Evolutionary conservation across 92 coral and sea anemone genomes (phyloP).

Genomic region (Palythoa caribaeorum): DNA sequence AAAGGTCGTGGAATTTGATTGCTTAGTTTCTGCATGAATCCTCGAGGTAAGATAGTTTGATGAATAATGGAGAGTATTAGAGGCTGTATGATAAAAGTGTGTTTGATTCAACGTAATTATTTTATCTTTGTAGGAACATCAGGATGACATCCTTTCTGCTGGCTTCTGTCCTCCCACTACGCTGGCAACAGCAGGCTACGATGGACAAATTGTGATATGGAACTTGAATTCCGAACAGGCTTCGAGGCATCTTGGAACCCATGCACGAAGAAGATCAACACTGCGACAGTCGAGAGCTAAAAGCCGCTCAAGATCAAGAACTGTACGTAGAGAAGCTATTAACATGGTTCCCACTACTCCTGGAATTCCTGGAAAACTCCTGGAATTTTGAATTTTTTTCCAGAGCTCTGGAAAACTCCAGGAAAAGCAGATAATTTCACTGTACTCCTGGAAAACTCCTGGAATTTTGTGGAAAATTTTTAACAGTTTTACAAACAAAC

Average conservation of each 20-base stretch:
- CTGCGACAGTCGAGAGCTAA: conserved; percentile 70
- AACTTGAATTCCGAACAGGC: conserved; percentile 98
- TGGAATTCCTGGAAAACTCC: no score
- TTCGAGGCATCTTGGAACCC: conserved; percentile 80
- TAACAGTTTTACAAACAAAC: no score
- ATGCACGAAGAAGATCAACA: conserved; percentile 70
- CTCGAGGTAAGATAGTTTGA: no score
- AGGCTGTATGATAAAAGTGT: not conserved
- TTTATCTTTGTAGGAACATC: conserved; percentile 78
- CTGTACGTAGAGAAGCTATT: not conserved
- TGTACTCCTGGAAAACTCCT: no score
- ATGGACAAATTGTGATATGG: conserved; percentile 97
- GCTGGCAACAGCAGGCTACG: conserved; percentile 94
- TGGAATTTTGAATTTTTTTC: no score
- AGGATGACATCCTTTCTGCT: conserved; percentile 90
- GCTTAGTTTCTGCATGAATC: no score
- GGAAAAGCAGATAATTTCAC: no score
- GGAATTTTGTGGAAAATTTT: no score
- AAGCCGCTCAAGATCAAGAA: conserved; percentile 63
- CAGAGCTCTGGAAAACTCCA: no score
- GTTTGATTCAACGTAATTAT: not conserved
- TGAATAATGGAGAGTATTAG: no score
- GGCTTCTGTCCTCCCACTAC: conserved; percentile 93
- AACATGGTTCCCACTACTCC: not conserved
- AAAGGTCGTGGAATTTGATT: no score